A percentile compares a stretch with the other conserved stretches of the same genome.
Conservation (phyloP, 2,113 vertebrate species). For the Dasyprocta punctata region DNA sequence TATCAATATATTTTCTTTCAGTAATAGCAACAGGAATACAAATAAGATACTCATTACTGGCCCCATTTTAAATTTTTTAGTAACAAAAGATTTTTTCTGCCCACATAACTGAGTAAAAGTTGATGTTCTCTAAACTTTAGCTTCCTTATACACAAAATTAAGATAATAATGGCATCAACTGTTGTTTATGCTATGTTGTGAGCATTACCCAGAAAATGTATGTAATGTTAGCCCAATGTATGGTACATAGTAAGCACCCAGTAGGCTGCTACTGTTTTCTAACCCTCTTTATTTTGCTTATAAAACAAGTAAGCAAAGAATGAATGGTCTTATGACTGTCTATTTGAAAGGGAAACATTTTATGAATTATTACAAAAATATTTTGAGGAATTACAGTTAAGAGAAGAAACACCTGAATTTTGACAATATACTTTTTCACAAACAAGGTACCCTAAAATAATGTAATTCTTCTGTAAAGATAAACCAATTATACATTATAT, state of each 20-base stretch:
- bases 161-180: not conserved
- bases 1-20: not conserved
- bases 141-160: constrained; percentile 42
- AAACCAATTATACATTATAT: constrained; percentile 21
- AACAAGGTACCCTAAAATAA: not conserved
- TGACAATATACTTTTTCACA: constrained; percentile 7
- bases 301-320: constrained; percentile 27
- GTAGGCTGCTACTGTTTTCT: not conserved
- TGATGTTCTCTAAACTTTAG: constrained; percentile 2
- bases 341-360: constrained; percentile 19
- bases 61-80: constrained; percentile 41
- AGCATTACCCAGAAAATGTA: constrained; percentile 2
- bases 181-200: not conserved
- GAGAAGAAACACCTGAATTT: constrained; percentile 42
- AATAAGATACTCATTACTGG: constrained; percentile 19
- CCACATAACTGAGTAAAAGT: not conserved
- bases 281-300: constrained; percentile 34
- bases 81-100: constrained; percentile 27
- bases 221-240: not conserved
- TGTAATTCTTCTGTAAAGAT: constrained; percentile 37
- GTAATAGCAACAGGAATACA: constrained; percentile 1
- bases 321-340: not conserved
- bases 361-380: constrained; percentile 33
- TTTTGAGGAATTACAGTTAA: constrained; percentile 9
- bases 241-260: not conserved